Percentiles rank a stretch among this genome's conserved stretches.
phyloP scores from a whole-genome alignment of 2,888 invertebrate species.

The Parochlus steinenii region DNA sequence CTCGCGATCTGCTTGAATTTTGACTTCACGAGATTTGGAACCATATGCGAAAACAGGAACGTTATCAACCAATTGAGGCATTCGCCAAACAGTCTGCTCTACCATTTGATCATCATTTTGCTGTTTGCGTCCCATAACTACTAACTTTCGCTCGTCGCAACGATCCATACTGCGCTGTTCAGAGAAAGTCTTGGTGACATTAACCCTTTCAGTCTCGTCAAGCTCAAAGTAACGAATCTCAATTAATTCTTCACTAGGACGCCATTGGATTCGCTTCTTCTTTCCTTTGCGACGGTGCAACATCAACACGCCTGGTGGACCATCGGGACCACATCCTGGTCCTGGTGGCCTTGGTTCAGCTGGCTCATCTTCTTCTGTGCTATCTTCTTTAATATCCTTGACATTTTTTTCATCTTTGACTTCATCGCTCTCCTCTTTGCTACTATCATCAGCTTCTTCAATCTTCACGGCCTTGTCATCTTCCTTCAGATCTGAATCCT shows the following conservation, averaged over 20 bases:
- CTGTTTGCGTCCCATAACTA: conserved; percentile 58
- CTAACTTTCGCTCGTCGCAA: conserved; percentile 66
- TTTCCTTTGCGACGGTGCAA: conserved; percentile 59
- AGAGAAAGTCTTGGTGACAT: conserved; percentile 80
- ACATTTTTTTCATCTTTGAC: conserved; percentile 14
- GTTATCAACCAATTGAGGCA: conserved; percentile 50
- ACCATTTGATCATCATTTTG: conserved; percentile 63
- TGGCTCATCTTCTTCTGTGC: conserved; percentile 30
- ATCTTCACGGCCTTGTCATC: conserved; percentile 18
- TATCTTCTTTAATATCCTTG: too few relatives aligned
- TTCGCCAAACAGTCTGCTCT: conserved; percentile 57
- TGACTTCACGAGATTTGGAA: conserved; percentile 69
- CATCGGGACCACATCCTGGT: conserved; percentile 35
- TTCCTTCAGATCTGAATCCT: conserved; percentile 17
- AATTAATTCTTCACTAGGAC: conserved; percentile 60
- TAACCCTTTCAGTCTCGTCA: conserved; percentile 90
- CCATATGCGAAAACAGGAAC: conserved; percentile 51
- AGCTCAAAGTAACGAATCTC: conserved; percentile 81
- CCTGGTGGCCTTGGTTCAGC: conserved; percentile 24
- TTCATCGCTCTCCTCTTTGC: conserved; percentile 16
- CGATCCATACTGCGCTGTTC: conserved; percentile 87
- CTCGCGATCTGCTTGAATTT: conserved; percentile 74
- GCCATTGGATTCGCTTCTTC: conserved; percentile 69
- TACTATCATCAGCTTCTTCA: conserved; percentile 16
- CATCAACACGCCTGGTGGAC: conserved; percentile 57